These are phyloP conservation scores for Gryllus bimaculatus DNA, from an alignment of 1,140 invertebrate genomes.

Conservation along the genomic window DNA sequence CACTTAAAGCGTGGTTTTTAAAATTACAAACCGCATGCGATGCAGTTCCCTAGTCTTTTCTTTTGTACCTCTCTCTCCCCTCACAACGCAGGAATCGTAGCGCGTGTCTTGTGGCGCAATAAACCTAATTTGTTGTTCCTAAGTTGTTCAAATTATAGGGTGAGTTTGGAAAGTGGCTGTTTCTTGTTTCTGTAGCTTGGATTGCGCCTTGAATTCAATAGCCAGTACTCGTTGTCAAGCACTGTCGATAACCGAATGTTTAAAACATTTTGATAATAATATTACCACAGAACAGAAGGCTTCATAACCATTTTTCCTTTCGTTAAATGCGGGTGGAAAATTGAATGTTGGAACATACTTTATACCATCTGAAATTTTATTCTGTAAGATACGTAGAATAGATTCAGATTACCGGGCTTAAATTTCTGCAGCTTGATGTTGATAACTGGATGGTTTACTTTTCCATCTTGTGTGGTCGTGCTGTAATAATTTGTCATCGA, in stretches of 20 bases:
- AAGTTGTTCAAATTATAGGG: neutral
- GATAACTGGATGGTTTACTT: too few relatives aligned
- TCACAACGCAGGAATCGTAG: neutral
- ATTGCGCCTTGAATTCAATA: neutral
- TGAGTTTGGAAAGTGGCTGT: neutral
- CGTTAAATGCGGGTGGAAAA: neutral
- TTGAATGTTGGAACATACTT: neutral
- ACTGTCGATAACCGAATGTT: too few relatives aligned
- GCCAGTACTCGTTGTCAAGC: too few relatives aligned
- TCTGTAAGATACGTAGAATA: too few relatives aligned
- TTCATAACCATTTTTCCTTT: neutral
- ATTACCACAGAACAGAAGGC: neutral
- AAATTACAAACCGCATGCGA: neutral
- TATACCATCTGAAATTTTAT: too few relatives aligned
- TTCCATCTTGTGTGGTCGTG: too few relatives aligned
- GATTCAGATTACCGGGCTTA: too few relatives aligned
- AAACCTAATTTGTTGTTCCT: neutral
- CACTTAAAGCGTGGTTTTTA: neutral
- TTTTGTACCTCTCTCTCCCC: neutral
- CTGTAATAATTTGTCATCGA: too few relatives aligned
- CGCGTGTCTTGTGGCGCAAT: neutral
- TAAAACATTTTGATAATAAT: too few relatives aligned
- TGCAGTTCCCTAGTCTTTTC: neutral
- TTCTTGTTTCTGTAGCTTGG: neutral
- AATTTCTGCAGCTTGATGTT: too few relatives aligned